Evolutionary conservation across 2,888 invertebrate genomes (phyloP).

Genomic region (Caenorhabditis parvicauda): DNA sequence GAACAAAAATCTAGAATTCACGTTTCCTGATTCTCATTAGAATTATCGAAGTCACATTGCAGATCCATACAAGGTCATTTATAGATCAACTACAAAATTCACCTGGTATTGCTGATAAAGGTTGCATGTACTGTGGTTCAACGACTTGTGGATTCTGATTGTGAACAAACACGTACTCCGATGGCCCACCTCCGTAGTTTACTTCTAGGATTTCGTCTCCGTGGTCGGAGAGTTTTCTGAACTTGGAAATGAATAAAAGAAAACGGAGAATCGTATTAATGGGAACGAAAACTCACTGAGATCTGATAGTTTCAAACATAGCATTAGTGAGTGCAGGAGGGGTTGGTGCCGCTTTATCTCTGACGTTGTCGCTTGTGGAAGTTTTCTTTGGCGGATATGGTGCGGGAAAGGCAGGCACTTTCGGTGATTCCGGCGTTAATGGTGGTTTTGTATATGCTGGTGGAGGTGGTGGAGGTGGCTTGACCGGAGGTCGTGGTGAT

Average conservation of each 20-base stretch:
- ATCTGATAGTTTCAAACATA: constrained; percentile 22
- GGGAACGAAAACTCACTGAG: constrained; percentile 8
- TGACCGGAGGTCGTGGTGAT: constrained; percentile 17
- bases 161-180: neutral
- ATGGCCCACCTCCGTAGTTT: neutral
- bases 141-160: no score
- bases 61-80: no score
- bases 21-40: no score
- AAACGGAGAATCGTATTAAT: neutral
- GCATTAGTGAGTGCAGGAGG: constrained; percentile 27
- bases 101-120: no score
- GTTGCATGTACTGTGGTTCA: no score
- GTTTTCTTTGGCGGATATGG: constrained; percentile 15
- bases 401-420: constrained; percentile 19
- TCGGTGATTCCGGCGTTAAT: constrained; percentile 20
- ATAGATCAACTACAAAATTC: no score
- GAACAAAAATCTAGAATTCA: no score
- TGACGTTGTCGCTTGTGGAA: no score
- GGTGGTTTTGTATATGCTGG: constrained; percentile 20
- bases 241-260: neutral
- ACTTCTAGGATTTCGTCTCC: neutral
- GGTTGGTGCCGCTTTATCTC: no score
- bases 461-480: constrained; percentile 5
- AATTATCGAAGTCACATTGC: no score
- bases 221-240: neutral